Evolutionary conservation across 2,113 vertebrate genomes (phyloP).

Genomic region (Aspidoscelis tigris): DNA sequence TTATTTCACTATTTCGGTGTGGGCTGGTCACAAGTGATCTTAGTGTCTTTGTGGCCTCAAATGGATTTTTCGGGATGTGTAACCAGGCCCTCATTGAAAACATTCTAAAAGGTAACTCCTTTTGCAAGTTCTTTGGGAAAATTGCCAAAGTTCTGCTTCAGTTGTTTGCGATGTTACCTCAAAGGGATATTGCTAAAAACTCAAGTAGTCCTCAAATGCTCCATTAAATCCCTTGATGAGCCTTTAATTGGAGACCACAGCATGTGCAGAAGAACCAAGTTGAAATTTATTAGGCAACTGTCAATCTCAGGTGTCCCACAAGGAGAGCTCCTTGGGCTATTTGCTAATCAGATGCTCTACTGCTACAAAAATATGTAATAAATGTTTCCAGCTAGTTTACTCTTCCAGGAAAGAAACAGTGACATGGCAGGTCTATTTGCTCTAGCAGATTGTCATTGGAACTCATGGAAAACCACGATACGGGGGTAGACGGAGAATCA

Average conservation of each 20-base stretch:
- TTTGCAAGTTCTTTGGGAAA: constrained; percentile 14
- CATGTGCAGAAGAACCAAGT: constrained; percentile 3
- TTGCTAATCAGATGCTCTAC: constrained; percentile 54
- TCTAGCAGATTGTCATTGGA: constrained; percentile 26
- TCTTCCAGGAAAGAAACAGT: constrained; percentile 36
- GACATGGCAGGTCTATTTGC: constrained; percentile 41
- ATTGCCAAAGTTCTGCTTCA: constrained; percentile 32
- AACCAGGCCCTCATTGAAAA: neutral
- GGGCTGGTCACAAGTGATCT: no score
- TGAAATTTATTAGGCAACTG: constrained; percentile 47
- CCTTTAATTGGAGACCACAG: constrained; percentile 29
- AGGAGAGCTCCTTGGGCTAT: constrained; percentile 53
- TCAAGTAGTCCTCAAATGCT: constrained; percentile 41
- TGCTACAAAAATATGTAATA: constrained; percentile 47
- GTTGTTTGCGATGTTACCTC: constrained; percentile 40
- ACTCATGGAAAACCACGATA: constrained; percentile 38
- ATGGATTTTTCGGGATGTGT: no score
- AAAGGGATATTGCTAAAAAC: neutral
- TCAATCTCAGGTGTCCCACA: constrained; percentile 45
- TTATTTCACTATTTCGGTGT: no score
- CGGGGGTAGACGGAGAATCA: constrained; percentile 12
- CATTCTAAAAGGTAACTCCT: constrained; percentile 14
- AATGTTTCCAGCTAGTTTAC: constrained; percentile 46
- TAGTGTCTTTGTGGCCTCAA: no score
- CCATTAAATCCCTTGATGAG: constrained; percentile 33